These are phyloP conservation scores for Sanderia malayensis DNA, from an alignment of 30 jellyfish, hydroid and myxozoan species.

Conservation along the genomic window DNA sequence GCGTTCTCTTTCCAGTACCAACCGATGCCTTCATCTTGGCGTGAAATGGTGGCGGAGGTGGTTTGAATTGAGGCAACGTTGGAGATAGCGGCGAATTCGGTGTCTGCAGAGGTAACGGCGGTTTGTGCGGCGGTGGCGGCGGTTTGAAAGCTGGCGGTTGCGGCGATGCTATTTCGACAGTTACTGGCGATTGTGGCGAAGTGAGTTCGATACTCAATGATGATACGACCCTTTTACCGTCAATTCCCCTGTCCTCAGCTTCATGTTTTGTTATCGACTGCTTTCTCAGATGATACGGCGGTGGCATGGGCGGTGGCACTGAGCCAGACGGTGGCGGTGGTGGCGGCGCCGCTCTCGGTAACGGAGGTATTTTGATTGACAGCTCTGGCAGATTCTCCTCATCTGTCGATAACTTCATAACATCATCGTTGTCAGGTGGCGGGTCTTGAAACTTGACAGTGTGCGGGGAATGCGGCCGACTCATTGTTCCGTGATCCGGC, in stretches of 20 bases:
- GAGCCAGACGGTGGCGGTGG: constrained; percentile 21
- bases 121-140: constrained; percentile 7
- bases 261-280: background rate
- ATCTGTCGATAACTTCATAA: constrained; percentile 40
- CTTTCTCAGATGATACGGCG: constrained; percentile 25
- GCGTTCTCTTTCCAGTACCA: background rate
- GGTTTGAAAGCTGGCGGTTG: constrained; percentile 13
- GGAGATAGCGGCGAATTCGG: constrained; percentile 11
- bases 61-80: constrained; percentile 29
- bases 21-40: background rate
- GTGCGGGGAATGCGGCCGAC: constrained; percentile 53
- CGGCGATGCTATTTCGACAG: background rate
- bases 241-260: background rate
- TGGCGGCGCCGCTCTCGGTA: constrained; percentile 45
- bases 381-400: constrained; percentile 32
- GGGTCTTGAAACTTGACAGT: constrained; percentile 40
- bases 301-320: constrained; percentile 34
- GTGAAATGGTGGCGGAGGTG: constrained; percentile 47
- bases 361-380: constrained; percentile 24
- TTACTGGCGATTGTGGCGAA: background rate
- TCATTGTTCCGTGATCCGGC: background rate
- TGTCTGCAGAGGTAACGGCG: background rate
- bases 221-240: background rate
- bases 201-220: background rate
- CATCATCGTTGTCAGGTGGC: background rate